Evolutionary conservation across 2,797 vertebrate species (phyloP), one percentile per base, ranked within the genome.

Genomic region (Artibeus jamaicensis): DNA sequence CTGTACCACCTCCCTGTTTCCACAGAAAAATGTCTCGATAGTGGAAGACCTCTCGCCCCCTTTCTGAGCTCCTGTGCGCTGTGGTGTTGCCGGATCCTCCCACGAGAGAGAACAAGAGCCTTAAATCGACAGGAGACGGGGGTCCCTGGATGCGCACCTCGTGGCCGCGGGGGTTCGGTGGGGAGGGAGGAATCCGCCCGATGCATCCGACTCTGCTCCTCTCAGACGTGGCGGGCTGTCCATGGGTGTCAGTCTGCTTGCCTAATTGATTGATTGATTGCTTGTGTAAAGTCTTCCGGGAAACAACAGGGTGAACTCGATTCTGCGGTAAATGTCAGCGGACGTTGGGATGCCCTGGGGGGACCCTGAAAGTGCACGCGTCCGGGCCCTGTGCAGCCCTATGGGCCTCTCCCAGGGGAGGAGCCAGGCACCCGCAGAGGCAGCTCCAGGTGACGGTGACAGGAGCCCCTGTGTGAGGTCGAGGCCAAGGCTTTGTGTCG

Each of bases 151-250:
- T 1, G 9, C n/a, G 29, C 12, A 2, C 39, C 92, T 46, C 3
- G 4, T 8, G 44, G 8, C 24, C 15, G 3, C 0, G 14, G 32
- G 0, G 11, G 16, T 53, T 16, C 14, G 9, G 0, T 0, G 0
- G 32, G 10, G 0, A 78, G 12, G 26, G 24, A 6, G 8, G 37
- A 9, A 4, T 8, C 22, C 2, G 0, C 4, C 37, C 9, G 26
- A 3, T 0, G 24, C 3, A 0, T 24, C 48, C 10, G 8, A 34
- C 42, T n/a, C 18, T 0, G 12, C 37, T 71, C 67, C n/a, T 24
- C 34, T 24, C 29, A 46, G 53, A 39, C 12, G 0, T 5, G 34
- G n/a, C 4, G 2, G 29, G 21, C 2, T 19, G 21, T 24, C 12
- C 16, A 1, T 37, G 57, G 57, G 39, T 7, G 0, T 39, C 65